Evolutionary conservation across 2,113 vertebrate genomes (phyloP).

Genomic region (Gopherus evgoodei): DNA sequence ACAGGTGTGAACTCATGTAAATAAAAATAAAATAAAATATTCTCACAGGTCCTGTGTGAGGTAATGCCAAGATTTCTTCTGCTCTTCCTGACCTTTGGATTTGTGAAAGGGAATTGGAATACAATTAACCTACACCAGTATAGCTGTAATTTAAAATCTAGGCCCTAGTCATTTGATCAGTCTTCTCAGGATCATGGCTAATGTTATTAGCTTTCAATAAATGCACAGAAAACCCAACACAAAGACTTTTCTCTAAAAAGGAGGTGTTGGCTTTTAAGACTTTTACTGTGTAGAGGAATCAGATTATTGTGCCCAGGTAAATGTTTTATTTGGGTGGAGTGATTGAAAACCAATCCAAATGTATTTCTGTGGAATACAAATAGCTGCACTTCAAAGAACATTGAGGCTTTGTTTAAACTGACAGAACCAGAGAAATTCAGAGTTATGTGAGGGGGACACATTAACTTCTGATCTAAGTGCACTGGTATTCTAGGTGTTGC

Average conservation of each 20-base stretch:
- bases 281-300: neutral
- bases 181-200: neutral
- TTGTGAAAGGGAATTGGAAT: neutral
- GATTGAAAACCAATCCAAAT: neutral
- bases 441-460: neutral
- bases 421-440: constrained; percentile 11
- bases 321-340: constrained; percentile 5
- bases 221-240: neutral
- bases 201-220: neutral
- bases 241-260: neutral
- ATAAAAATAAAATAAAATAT: neutral
- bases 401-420: constrained; percentile 48
- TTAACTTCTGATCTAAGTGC: neutral
- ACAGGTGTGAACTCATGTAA: neutral
- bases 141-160: neutral
- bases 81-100: neutral
- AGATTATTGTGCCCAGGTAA: neutral
- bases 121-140: neutral
- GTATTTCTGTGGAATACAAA: neutral
- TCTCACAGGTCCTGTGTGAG: neutral
- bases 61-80: neutral
- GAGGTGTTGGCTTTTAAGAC: neutral
- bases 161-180: neutral
- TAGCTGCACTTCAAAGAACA: constrained; percentile 32
- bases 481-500: neutral